A percentile compares a stretch with the other conserved stretches of the same genome.
Evolutionary conservation across 2,888 invertebrate genomes (phyloP).

Genomic region (Meiosimyza platycephala): DNA sequence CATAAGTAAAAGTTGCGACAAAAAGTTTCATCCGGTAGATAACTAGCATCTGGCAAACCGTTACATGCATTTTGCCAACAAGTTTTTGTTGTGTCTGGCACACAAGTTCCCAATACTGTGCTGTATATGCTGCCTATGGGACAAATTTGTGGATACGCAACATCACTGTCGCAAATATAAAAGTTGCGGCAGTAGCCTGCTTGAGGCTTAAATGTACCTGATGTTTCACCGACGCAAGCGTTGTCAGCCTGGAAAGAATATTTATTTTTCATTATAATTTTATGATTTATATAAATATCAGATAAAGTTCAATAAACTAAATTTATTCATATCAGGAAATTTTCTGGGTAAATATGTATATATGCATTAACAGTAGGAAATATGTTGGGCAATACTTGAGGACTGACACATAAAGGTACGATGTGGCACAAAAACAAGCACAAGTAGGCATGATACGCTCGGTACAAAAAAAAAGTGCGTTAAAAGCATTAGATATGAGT

Average conservation of each 20-base stretch:
- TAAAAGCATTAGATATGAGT: too few species aligned
- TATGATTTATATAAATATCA: too few species aligned
- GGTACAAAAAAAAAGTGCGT: too few species aligned
- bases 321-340: too few species aligned
- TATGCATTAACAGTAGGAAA: too few species aligned
- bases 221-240: conserved; percentile 48
- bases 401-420: too few species aligned
- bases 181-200: conserved; percentile 50
- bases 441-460: too few species aligned
- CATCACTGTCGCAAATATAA: conserved; percentile 53
- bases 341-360: too few species aligned
- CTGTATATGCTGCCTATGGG: conserved; percentile 50
- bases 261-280: too few species aligned
- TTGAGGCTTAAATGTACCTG: conserved; percentile 51
- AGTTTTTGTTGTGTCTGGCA: conserved; percentile 45
- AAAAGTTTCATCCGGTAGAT: conserved; percentile 37
- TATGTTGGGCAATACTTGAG: too few species aligned
- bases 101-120: conserved; percentile 41
- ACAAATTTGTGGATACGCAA: conserved; percentile 55
- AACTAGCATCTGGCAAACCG: conserved; percentile 39
- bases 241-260: conserved; percentile 35
- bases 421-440: too few species aligned
- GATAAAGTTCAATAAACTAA: too few species aligned
- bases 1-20: conserved; percentile 54
- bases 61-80: conserved; percentile 59